Conservation (phyloP, 2,113 vertebrate species). For the Trachemys scripta region DNA sequence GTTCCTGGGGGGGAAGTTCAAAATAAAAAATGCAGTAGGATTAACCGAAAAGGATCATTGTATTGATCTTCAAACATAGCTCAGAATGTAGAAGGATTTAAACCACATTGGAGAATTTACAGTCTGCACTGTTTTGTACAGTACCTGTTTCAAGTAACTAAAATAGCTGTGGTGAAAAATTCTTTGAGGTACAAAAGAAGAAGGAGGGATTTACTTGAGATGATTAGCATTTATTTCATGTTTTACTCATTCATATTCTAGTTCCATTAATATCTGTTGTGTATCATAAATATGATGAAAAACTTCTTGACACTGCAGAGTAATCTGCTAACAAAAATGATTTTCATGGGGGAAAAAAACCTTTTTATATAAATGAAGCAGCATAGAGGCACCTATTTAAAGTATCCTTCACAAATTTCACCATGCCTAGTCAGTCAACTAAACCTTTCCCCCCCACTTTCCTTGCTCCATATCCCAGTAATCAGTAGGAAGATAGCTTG, state of each 20-base stretch:
- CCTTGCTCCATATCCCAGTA: background rate
- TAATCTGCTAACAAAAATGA: background rate
- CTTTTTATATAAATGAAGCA: background rate
- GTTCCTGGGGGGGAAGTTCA: background rate
- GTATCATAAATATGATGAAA: background rate
- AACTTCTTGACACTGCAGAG: rapidly evolving
- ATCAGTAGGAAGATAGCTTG: constrained; percentile 7
- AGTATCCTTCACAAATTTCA: constrained; percentile 37
- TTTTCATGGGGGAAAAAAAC: background rate
- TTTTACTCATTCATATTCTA: background rate
- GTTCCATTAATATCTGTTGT: background rate
- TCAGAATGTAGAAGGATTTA: constrained; percentile 39
- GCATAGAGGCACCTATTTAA: constrained; percentile 23
- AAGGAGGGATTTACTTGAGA: constrained; percentile 36
- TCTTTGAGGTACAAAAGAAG: constrained; percentile 1
- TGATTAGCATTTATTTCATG: constrained; percentile 1
- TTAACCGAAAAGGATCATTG: background rate
- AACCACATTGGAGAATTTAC: constrained; percentile 27
- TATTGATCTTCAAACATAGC: constrained; percentile 9
- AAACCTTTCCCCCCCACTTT: background rate
- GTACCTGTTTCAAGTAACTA: background rate
- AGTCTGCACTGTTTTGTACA: background rate
- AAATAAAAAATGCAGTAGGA: background rate
- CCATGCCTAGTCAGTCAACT: background rate
- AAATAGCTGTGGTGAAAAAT: background rate